A percentile compares a stretch with the other conserved stretches of the same genome.
Evolutionary conservation across 2,113 vertebrate species (phyloP).

Genomic region (Gobius niger): DNA sequence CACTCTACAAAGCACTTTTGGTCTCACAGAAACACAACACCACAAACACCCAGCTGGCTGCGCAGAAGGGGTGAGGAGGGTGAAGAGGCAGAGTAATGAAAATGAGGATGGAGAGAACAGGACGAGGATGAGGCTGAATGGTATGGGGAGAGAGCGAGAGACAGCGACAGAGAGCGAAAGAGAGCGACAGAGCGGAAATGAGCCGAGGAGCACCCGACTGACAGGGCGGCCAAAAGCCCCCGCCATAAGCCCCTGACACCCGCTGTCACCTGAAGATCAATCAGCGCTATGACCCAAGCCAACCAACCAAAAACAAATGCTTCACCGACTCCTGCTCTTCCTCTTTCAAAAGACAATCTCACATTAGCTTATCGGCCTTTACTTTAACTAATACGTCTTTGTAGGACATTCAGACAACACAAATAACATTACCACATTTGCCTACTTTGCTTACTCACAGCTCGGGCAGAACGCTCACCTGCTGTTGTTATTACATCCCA

Average conservation of each 20-base stretch:
- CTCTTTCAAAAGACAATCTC: slow-evolving; percentile 20
- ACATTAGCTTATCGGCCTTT: slow-evolving; percentile 21
- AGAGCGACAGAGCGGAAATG: slow-evolving; percentile 36
- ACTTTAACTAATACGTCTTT: slow-evolving; percentile 5
- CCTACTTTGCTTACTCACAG: not conserved
- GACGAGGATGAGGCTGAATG: slow-evolving; percentile 2
- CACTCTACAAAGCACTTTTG: slow-evolving; percentile 5
- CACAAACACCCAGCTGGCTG: slow-evolving; percentile 41
- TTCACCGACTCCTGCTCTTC: slow-evolving; percentile 21
- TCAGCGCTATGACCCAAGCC: slow-evolving; percentile 53
- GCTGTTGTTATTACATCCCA: no score
- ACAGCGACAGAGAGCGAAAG: slow-evolving; percentile 7
- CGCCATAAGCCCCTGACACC: slow-evolving; percentile 43
- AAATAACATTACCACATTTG: not conserved
- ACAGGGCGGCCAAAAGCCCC: slow-evolving; percentile 62
- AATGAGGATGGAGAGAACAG: slow-evolving; percentile 19
- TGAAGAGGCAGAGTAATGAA: slow-evolving; percentile 37
- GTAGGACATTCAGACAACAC: slow-evolving; percentile 2
- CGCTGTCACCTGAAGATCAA: slow-evolving; percentile 73
- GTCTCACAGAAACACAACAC: slow-evolving; percentile 26
- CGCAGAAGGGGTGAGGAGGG: slow-evolving; percentile 17
- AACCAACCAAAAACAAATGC: slow-evolving; percentile 60
- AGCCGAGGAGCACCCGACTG: slow-evolving; percentile 42
- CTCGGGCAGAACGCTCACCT: no score
- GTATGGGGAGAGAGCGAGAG: slow-evolving; percentile 15